Conservation (phyloP, 2,797 vertebrate species). For the Acipenser oxyrinchus region DNA sequence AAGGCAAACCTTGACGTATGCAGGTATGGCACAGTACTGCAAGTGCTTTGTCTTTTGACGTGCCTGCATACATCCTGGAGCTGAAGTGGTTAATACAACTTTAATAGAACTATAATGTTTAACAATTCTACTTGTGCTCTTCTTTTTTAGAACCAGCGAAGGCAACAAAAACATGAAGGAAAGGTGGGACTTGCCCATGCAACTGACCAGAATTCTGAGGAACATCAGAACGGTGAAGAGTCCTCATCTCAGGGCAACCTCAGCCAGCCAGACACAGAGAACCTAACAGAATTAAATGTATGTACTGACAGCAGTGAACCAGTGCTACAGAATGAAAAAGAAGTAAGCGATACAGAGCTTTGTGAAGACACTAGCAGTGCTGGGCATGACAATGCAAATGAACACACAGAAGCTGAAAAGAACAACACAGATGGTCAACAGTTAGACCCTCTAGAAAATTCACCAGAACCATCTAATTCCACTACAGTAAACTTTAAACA, state of each 20-base stretch:
- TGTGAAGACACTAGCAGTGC: slow-evolving; percentile 21
- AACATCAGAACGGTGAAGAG: slow-evolving; percentile 26
- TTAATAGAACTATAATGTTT: no score
- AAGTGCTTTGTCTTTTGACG: no score
- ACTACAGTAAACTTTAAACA: no score
- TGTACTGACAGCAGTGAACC: slow-evolving; percentile 25
- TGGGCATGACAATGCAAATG: slow-evolving; percentile 26
- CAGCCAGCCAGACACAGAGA: slow-evolving; percentile 26
- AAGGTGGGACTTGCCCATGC: slow-evolving; percentile 53
- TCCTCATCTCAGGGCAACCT: slow-evolving; percentile 25
- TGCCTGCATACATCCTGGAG: no score
- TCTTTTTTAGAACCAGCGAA: slow-evolving; percentile 68
- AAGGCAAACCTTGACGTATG: no score
- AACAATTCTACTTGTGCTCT: slow-evolving; percentile 15
- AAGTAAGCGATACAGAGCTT: slow-evolving; percentile 29
- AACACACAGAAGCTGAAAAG: slow-evolving; percentile 13
- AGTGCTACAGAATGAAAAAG: slow-evolving; percentile 22
- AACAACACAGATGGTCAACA: no score
- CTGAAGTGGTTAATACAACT: no score
- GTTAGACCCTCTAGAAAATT: no score
- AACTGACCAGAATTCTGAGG: slow-evolving; percentile 33
- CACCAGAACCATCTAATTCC: no score
- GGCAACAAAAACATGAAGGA: slow-evolving; percentile 73
- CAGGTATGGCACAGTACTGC: no score
- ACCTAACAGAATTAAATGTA: slow-evolving; percentile 33